A percentile compares a stretch with the other conserved stretches of the same genome.
Evolutionary conservation across 1,140 invertebrate genomes (phyloP).

Genomic region (Sarcophaga bullata): DNA sequence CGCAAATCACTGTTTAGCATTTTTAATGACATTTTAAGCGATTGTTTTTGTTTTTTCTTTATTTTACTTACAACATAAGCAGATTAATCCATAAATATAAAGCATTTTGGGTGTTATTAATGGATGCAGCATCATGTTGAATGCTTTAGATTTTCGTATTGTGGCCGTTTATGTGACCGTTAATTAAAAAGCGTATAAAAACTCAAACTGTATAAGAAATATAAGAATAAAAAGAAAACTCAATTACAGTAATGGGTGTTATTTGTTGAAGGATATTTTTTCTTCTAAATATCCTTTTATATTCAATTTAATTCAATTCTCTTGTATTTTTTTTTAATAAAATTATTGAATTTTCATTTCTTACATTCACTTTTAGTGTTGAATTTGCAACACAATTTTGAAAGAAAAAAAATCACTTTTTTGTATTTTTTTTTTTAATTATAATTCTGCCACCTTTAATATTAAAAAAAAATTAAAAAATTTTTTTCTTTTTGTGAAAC

Average conservation of each 20-base stretch:
- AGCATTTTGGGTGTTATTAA: constrained; percentile 24
- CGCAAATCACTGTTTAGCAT: too few species aligned
- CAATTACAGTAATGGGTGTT: not conserved
- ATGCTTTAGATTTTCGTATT: constrained; percentile 15
- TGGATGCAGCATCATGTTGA: not conserved
- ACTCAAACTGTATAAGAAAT: constrained; percentile 25
- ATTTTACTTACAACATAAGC: constrained; percentile 58
- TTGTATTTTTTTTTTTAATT: not conserved
- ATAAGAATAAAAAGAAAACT: not conserved
- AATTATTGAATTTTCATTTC: not conserved
- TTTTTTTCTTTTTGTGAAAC: not conserved
- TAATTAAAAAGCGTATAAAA: not conserved
- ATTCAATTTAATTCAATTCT: not conserved
- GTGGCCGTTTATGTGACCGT: constrained; percentile 22
- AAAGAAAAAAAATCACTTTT: not conserved
- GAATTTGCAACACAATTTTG: constrained; percentile 15
- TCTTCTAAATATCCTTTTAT: not conserved
- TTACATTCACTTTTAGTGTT: constrained; percentile 27
- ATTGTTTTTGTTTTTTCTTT: not conserved
- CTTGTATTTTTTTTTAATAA: not conserved
- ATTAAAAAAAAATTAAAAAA: too few species aligned
- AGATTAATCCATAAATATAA: constrained; percentile 36
- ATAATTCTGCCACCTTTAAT: not conserved
- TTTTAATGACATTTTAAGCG: not conserved
- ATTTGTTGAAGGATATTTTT: not conserved